phyloP scores from a whole-genome alignment of 2,888 invertebrate species.

The Trichogramma dendrolimi region DNA sequence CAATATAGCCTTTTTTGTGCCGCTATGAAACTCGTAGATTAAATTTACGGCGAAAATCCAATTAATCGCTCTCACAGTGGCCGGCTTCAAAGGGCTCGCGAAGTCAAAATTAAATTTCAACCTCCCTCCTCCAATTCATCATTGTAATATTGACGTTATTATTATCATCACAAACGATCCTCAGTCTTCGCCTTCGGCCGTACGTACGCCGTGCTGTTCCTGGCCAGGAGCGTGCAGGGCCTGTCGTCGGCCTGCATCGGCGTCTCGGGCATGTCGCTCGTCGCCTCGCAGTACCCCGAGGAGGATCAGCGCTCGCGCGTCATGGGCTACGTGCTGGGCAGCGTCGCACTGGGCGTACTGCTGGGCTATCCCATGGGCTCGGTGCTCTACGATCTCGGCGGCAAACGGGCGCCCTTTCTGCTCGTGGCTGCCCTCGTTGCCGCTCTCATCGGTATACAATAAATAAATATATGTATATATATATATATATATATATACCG shows the following conservation, averaged over 20 bases:
- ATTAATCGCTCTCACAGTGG: too few species aligned
- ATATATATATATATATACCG: not conserved
- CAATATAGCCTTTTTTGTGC: not conserved
- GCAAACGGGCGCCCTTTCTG: slow-evolving; percentile 72
- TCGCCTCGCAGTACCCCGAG: slow-evolving; percentile 59
- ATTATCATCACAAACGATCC: slow-evolving; percentile 29
- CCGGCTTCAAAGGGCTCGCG: too few species aligned
- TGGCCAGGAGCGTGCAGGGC: slow-evolving; percentile 75
- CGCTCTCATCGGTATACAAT: slow-evolving; percentile 48
- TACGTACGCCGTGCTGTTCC: slow-evolving; percentile 64
- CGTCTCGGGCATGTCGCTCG: slow-evolving; percentile 76
- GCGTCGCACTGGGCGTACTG: slow-evolving; percentile 75
- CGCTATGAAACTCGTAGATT: too few species aligned
- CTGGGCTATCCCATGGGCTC: slow-evolving; percentile 80
- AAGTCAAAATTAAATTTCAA: too few species aligned
- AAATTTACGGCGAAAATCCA: too few species aligned
- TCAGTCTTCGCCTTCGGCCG: slow-evolving; percentile 74
- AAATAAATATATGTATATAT: too few species aligned
- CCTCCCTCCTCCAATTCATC: too few species aligned
- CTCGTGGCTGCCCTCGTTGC: slow-evolving; percentile 62
- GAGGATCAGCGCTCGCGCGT: slow-evolving; percentile 61
- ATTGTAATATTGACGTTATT: too few species aligned
- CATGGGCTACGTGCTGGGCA: slow-evolving; percentile 80
- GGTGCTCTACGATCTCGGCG: slow-evolving; percentile 70
- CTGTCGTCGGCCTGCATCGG: slow-evolving; percentile 75